Evolutionary conservation across 2,888 invertebrate genomes (phyloP).

Genomic region (Ormia ochracea): DNA sequence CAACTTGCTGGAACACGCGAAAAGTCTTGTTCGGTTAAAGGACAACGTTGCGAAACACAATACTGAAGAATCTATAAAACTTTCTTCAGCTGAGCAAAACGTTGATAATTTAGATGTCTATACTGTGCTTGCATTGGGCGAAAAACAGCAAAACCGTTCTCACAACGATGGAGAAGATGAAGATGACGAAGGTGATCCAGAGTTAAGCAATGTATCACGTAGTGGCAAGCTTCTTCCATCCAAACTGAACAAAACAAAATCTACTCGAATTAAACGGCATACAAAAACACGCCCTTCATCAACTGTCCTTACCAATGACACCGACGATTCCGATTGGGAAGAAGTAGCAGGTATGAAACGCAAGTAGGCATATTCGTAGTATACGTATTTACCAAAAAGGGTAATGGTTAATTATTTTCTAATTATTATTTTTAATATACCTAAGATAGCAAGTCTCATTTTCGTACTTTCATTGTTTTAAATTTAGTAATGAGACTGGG

Average conservation of each 20-base stretch:
- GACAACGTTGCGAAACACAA: slow-evolving; percentile 72
- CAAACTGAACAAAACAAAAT: slow-evolving; percentile 71
- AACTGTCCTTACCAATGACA: slow-evolving; percentile 77
- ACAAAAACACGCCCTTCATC: slow-evolving; percentile 72
- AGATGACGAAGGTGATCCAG: slow-evolving; percentile 55
- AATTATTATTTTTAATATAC: neutral
- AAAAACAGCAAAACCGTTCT: slow-evolving; percentile 71
- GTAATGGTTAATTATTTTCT: neutral
- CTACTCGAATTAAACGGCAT: slow-evolving; percentile 72
- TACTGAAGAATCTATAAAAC: slow-evolving; percentile 48
- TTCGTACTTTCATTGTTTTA: slow-evolving; percentile 58
- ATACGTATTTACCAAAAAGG: neutral
- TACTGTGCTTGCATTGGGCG: slow-evolving; percentile 83
- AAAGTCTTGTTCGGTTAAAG: slow-evolving; percentile 81
- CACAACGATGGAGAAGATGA: slow-evolving; percentile 66
- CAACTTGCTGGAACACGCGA: slow-evolving; percentile 80
- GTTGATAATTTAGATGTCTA: slow-evolving; percentile 78
- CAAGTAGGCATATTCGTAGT: slow-evolving; percentile 67
- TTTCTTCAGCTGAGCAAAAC: slow-evolving; percentile 66
- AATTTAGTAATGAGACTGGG: slow-evolving; percentile 57
- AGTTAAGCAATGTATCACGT: slow-evolving; percentile 22
- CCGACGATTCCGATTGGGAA: slow-evolving; percentile 83
- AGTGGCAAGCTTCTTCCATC: slow-evolving; percentile 64
- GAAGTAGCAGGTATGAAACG: slow-evolving; percentile 82
- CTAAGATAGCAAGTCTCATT: slow-evolving; percentile 41